phyloP scores from a whole-genome alignment of 2,888 invertebrate genomes.

The Eristalis intricaria region DNA sequence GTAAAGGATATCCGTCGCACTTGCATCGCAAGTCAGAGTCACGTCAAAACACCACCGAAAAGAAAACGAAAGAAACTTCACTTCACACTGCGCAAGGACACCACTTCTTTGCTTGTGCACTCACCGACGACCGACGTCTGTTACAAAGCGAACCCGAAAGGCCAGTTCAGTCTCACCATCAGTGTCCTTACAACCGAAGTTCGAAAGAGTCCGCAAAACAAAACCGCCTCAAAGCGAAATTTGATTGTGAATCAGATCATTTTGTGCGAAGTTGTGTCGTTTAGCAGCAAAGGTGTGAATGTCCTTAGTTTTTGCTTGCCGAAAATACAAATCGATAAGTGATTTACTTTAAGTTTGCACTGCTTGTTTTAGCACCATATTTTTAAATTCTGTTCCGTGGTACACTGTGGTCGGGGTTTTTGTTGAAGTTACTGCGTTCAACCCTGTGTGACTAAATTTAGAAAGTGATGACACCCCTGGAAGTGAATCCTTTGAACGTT shows the following conservation, averaged over 20 bases:
- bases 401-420: constrained; percentile 18
- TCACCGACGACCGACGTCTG: constrained; percentile 9
- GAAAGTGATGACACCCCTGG: constrained; percentile 29
- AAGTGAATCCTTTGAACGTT: neutral
- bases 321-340: constrained; percentile 45
- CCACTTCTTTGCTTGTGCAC: constrained; percentile 13
- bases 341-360: neutral
- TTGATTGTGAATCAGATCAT: neutral
- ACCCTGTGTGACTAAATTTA: constrained; percentile 19
- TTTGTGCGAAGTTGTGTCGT: neutral
- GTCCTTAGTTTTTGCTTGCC: constrained; percentile 3
- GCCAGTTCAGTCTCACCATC: constrained; percentile 57
- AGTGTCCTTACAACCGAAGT: constrained; percentile 43
- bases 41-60: constrained; percentile 64
- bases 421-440: neutral
- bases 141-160: constrained; percentile 43
- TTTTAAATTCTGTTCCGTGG: neutral
- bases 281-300: constrained; percentile 18
- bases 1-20: constrained; percentile 6
- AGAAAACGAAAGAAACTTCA: constrained; percentile 59
- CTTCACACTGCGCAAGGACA: constrained; percentile 71
- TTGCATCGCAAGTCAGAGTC: constrained; percentile 21
- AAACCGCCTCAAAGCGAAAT: neutral
- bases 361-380: neutral
- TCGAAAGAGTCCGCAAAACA: constrained; percentile 2